Base-by-base conservation (phyloP, 2,797 vertebrate species). In the Myripristis murdjan region DNA sequence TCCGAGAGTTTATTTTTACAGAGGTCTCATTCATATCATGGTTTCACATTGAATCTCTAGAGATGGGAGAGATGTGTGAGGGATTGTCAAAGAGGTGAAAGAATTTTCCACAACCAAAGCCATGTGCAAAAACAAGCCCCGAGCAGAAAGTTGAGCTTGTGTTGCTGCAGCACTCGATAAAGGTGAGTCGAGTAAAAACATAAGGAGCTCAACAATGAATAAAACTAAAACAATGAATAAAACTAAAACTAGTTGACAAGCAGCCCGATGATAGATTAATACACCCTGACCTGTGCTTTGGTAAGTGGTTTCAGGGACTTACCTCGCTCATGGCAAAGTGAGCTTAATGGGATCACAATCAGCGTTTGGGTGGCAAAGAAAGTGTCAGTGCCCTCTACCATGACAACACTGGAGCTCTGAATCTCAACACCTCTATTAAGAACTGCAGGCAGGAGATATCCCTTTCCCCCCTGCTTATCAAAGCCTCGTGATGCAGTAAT, bases 1-100 rank as follows among this genome's bases (percentile, higher is more conserved):
- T 74, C 77, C 31, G 4, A 5, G 11, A 26, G 84, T 84, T 92
- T 90, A 78, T 87, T 91, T 89, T 87, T 46, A 79, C 83, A 83
- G 58, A 56, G 70, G 75, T 66, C 83, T 87, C 85, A 83, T 84
- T 85, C 86, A 87, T 77, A 84, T 88, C 79, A 79, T 20, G 64
- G 75, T 80, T 92, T 92, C 83, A 82, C 78, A 69, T 84, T 77
- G 68, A 85, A 89, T 88, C 89, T 77, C 86, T 2, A 70, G 75
- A 90, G 81, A 66, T 90, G 69, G 74, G 79, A 83, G 64, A 82
- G 80, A 89, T 41, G 68, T 91, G 88, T 58, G 79, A 90, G 71
- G 79, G 82, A 90, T 89, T 84, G 82, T 79, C 77, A 41, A 70
- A 58, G 73, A 87, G 84, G 84, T 81, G 88, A 87, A 76, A 91